Conservation (phyloP, 2,888 invertebrate genomes). For the Orchesellides sinensis region DNA sequence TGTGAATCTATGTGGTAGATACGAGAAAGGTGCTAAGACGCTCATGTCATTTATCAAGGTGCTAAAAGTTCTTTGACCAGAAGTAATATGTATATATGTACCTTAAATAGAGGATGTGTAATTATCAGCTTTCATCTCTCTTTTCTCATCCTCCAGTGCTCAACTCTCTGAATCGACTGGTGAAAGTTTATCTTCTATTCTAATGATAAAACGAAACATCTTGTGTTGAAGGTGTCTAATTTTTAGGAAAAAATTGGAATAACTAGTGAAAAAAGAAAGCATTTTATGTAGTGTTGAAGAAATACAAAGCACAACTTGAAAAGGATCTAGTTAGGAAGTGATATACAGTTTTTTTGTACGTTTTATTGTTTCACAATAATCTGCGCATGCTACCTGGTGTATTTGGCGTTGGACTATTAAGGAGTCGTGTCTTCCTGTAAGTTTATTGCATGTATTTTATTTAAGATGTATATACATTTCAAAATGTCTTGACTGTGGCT, state of each 20-base stretch:
- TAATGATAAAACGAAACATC: too few relatives aligned
- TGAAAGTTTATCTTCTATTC: conserved; percentile 9
- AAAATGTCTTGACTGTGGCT: conserved; percentile 15
- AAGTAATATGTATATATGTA: conserved; percentile 26
- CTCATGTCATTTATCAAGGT: conserved; percentile 45
- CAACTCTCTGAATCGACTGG: too few relatives aligned
- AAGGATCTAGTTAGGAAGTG: too few relatives aligned
- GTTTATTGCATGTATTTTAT: conserved; percentile 17
- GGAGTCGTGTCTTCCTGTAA: conserved; percentile 54
- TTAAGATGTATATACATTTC: not conserved
- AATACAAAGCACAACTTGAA: too few relatives aligned
- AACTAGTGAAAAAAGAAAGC: too few relatives aligned
- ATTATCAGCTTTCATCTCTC: conserved; percentile 40
- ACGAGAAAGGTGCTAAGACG: conserved; percentile 34
- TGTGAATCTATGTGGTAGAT: not conserved
- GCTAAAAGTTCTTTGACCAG: conserved; percentile 34
- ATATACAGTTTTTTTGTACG: too few relatives aligned
- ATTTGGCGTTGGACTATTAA: conserved; percentile 43
- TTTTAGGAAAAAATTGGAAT: too few relatives aligned
- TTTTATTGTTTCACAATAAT: too few relatives aligned
- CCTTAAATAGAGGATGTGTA: conserved; percentile 19
- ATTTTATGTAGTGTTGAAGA: too few relatives aligned
- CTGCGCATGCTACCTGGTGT: conserved; percentile 42
- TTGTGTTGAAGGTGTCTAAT: too few relatives aligned
- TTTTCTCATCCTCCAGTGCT: conserved; percentile 3